These are phyloP conservation scores for Drosophila parvula DNA, from an alignment of 1,140 invertebrate species.

Conservation along the genomic window DNA sequence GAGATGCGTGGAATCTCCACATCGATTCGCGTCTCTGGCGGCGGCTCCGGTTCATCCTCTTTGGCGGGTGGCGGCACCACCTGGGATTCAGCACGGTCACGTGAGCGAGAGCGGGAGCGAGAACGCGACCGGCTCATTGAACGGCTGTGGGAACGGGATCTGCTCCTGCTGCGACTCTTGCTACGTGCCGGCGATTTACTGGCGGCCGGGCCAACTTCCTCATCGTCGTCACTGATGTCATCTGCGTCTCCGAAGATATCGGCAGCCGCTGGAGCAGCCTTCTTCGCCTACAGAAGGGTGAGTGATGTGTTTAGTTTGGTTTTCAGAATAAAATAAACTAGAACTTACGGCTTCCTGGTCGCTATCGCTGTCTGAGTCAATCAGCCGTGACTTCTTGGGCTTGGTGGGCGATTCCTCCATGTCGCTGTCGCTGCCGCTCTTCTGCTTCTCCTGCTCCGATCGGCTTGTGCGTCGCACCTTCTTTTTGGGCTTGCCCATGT, in stretches of 20 bases:
- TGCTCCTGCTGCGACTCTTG: constrained; percentile 53
- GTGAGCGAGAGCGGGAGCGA: constrained; percentile 56
- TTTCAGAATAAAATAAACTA: background rate
- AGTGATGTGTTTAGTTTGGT: background rate
- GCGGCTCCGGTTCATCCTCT: constrained; percentile 90
- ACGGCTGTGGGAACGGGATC: constrained; percentile 59
- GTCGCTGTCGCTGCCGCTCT: constrained; percentile 58
- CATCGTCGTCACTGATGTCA: constrained; percentile 93
- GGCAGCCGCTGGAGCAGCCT: constrained; percentile 85
- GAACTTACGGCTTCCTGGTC: constrained; percentile 48
- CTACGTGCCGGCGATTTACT: constrained; percentile 58
- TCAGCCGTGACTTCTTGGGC: constrained; percentile 84
- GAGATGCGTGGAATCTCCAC: constrained; percentile 98
- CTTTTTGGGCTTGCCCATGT: constrained; percentile 68
- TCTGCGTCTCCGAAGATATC: constrained; percentile 97
- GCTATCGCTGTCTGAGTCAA: constrained; percentile 85
- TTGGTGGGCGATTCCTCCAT: constrained; percentile 68
- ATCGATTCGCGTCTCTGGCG: constrained; percentile 97
- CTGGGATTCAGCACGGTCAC: constrained; percentile 57
- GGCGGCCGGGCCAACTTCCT: constrained; percentile 83
- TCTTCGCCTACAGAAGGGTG: constrained; percentile 41
- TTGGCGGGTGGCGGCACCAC: constrained; percentile 75
- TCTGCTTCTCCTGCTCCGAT: constrained; percentile 58
- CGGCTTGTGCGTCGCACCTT: constrained; percentile 69
- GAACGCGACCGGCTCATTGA: constrained; percentile 69